phyloP scores from a whole-genome alignment of 2,113 vertebrate species.

The Arenaria interpres region DNA sequence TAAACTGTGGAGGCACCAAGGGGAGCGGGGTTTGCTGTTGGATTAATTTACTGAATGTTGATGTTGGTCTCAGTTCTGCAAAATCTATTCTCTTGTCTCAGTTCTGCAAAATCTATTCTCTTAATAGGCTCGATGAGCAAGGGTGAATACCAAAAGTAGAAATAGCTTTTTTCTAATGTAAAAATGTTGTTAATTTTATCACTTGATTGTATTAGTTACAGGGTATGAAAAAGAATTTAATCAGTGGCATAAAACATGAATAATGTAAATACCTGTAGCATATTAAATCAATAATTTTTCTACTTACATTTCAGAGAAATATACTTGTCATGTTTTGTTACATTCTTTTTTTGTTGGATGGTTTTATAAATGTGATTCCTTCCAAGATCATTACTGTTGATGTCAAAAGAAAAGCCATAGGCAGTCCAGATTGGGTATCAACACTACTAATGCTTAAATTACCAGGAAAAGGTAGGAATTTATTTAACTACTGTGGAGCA shows the following conservation, averaged over 20 bases:
- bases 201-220: slow-evolving; percentile 38
- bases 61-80: slow-evolving; percentile 17
- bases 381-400: slow-evolving; percentile 58
- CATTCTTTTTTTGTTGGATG: slow-evolving; percentile 57
- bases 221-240: slow-evolving; percentile 25
- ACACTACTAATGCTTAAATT: slow-evolving; percentile 58
- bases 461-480: background rate
- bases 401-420: slow-evolving; percentile 73
- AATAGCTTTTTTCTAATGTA: slow-evolving; percentile 26
- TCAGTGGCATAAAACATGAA: slow-evolving; percentile 57
- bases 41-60: background rate
- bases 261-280: slow-evolving; percentile 59
- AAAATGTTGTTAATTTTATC: slow-evolving; percentile 28
- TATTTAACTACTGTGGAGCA: background rate
- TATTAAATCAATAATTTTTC: slow-evolving; percentile 52
- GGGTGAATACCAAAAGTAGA: background rate
- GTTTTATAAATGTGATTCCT: slow-evolving; percentile 68
- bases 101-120: slow-evolving; percentile 13
- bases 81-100: slow-evolving; percentile 9
- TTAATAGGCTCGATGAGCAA: background rate
- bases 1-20: slow-evolving; percentile 11
- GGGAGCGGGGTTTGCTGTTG: background rate
- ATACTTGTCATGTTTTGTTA: slow-evolving; percentile 67
- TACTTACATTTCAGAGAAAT: slow-evolving; percentile 62
- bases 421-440: slow-evolving; percentile 46